phyloP scores from a whole-genome alignment of 2,113 vertebrate species.

The Podarcis raffonei region DNA sequence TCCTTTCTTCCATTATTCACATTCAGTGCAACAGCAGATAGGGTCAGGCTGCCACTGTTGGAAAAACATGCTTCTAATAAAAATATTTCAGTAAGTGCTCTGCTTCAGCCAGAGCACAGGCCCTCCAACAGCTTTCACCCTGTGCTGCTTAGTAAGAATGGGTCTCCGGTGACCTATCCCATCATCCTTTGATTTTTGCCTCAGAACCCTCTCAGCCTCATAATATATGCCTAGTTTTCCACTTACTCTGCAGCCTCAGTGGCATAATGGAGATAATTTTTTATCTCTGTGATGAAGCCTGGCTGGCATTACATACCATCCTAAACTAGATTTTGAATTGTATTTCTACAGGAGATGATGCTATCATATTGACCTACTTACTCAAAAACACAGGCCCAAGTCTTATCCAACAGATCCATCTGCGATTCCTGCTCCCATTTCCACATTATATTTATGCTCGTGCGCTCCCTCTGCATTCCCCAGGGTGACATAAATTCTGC shows the following conservation, averaged over 20 bases:
- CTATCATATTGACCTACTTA: conserved; percentile 59
- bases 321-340: conserved; percentile 56
- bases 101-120: background rate
- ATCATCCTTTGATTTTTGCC: conserved; percentile 40
- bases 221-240: conserved; percentile 48
- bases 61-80: background rate
- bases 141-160: conserved; percentile 14
- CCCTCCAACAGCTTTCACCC: background rate
- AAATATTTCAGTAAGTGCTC: conserved; percentile 2
- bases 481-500: conserved; percentile 62
- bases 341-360: conserved; percentile 49
- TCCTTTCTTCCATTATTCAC: background rate
- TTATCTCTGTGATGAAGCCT: conserved; percentile 58
- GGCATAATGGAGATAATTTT: conserved; percentile 55
- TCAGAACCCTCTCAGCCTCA: conserved; percentile 28
- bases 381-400: conserved; percentile 50
- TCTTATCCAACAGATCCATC: conserved; percentile 68
- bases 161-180: conserved; percentile 45
- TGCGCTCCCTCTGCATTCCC: conserved; percentile 62
- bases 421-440: conserved; percentile 58
- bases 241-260: conserved; percentile 49
- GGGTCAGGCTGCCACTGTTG: background rate
- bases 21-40: background rate
- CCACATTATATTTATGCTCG: conserved; percentile 65
- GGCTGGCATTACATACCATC: conserved; percentile 40